A percentile compares a stretch with the other conserved stretches of the same genome.
These are phyloP conservation scores for Drosophila sp. DNA, from an alignment of 1,140 invertebrate genomes.

Conservation along the genomic window DNA sequence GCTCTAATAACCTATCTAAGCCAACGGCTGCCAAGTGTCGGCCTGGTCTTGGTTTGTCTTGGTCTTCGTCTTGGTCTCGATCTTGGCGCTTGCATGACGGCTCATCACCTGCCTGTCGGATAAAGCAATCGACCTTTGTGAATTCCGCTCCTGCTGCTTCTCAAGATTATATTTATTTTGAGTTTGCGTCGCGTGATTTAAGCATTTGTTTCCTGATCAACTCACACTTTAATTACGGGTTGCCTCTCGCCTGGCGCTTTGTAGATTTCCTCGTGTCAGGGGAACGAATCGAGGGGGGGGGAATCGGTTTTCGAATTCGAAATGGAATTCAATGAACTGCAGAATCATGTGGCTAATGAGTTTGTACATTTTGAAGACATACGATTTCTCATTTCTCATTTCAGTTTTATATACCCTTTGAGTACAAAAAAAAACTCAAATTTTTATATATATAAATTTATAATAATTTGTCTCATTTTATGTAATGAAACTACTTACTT, in stretches of 20 bases:
- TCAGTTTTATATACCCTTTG: not conserved
- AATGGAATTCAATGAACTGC: conserved; percentile 53
- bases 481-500: too few relatives aligned
- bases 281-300: too few relatives aligned
- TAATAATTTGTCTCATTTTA: too few relatives aligned
- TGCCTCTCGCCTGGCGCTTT: conserved; percentile 37
- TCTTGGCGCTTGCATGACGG: conserved; percentile 65
- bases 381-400: not conserved
- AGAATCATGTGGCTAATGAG: conserved; percentile 37
- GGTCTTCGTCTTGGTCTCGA: not conserved
- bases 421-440: not conserved
- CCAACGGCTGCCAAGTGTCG: not conserved
- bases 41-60: not conserved
- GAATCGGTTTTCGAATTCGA: too few relatives aligned
- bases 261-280: conserved; percentile 2
- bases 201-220: conserved; percentile 82
- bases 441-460: too few relatives aligned
- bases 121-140: conserved; percentile 76
- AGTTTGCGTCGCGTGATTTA: conserved; percentile 76
- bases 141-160: conserved; percentile 41
- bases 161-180: conserved; percentile 41
- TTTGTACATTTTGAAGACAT: not conserved
- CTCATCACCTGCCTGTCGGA: conserved; percentile 81
- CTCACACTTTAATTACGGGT: conserved; percentile 68
- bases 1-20: conserved; percentile 74